These are phyloP conservation scores for Crocodylus rhombifer DNA, from an alignment of 2,797 vertebrate genomes.

Conservation along the genomic window DNA sequence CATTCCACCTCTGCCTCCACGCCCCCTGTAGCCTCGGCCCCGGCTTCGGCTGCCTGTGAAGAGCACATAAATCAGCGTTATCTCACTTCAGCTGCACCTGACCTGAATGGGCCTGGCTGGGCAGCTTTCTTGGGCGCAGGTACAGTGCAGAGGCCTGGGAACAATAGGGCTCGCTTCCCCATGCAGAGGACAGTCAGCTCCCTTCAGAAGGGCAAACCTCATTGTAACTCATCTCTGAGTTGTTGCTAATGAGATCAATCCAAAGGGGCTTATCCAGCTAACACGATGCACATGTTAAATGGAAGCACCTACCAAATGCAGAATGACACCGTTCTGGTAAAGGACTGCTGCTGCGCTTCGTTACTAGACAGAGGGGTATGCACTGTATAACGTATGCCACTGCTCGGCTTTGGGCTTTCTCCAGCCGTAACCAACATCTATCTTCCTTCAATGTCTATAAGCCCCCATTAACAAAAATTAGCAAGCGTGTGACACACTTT, in stretches of 20 bases:
- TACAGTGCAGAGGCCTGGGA: background rate
- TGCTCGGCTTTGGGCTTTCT: background rate
- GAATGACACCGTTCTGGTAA: too few relatives aligned
- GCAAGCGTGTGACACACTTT: background rate
- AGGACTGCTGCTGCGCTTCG: too few relatives aligned
- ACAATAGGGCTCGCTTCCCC: background rate
- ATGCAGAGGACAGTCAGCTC: background rate
- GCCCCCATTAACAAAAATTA: background rate
- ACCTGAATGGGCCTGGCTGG: background rate
- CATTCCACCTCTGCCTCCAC: conserved; percentile 88
- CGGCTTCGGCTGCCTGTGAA: conserved; percentile 86
- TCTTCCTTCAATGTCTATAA: background rate
- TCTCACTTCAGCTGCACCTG: background rate
- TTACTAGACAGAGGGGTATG: background rate
- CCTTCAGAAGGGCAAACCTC: background rate
- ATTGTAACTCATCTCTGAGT: background rate
- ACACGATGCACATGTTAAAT: too few relatives aligned
- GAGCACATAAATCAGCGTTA: background rate
- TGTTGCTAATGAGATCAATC: background rate
- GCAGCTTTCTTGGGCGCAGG: background rate
- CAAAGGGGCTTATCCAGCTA: too few relatives aligned
- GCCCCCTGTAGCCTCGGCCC: conserved; percentile 86
- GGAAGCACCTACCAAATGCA: too few relatives aligned
- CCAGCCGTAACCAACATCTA: background rate
- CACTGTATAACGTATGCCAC: background rate